A percentile compares a stretch with the other conserved stretches of the same genome.
Conservation (phyloP, 2,888 invertebrate species). For the Meteorus cinctellus region DNA sequence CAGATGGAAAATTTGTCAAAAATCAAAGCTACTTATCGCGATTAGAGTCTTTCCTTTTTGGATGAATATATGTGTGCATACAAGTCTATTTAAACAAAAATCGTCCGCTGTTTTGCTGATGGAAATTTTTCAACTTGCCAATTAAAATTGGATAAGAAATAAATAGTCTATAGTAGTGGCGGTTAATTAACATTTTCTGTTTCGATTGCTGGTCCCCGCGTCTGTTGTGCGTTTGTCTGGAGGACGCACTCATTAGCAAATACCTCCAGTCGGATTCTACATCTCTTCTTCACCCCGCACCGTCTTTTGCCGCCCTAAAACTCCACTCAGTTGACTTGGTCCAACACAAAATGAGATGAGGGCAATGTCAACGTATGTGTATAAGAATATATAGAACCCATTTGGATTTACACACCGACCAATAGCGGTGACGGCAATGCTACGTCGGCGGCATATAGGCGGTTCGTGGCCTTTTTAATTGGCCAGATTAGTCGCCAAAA, state of each 20-base stretch:
- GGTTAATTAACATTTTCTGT: slow-evolving; percentile 72
- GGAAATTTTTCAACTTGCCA: slow-evolving; percentile 63
- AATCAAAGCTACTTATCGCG: too few species aligned
- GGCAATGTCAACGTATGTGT: slow-evolving; percentile 37
- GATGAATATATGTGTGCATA: too few species aligned
- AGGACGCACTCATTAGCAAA: slow-evolving; percentile 70
- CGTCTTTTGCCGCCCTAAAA: slow-evolving; percentile 29
- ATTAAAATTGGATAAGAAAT: slow-evolving; percentile 64
- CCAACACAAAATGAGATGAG: slow-evolving; percentile 37
- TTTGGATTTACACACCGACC: slow-evolving; percentile 34
- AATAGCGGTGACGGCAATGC: slow-evolving; percentile 20
- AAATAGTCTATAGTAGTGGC: slow-evolving; percentile 54
- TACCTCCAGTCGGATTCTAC: slow-evolving; percentile 68
- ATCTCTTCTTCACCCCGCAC: slow-evolving; percentile 24
- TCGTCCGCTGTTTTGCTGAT: neutral
- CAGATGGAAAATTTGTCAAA: too few species aligned
- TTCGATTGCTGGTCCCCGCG: slow-evolving; percentile 63
- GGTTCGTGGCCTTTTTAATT: slow-evolving; percentile 67
- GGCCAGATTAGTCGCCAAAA: slow-evolving; percentile 70
- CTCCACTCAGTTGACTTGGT: slow-evolving; percentile 46
- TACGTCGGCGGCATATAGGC: slow-evolving; percentile 22
- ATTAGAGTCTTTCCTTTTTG: too few species aligned
- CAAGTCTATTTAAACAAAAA: neutral
- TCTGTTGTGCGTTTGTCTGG: slow-evolving; percentile 39
- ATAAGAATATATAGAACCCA: neutral